Conservation (phyloP, 2,113 vertebrate genomes). For the Melanerpes aurifrons region DNA sequence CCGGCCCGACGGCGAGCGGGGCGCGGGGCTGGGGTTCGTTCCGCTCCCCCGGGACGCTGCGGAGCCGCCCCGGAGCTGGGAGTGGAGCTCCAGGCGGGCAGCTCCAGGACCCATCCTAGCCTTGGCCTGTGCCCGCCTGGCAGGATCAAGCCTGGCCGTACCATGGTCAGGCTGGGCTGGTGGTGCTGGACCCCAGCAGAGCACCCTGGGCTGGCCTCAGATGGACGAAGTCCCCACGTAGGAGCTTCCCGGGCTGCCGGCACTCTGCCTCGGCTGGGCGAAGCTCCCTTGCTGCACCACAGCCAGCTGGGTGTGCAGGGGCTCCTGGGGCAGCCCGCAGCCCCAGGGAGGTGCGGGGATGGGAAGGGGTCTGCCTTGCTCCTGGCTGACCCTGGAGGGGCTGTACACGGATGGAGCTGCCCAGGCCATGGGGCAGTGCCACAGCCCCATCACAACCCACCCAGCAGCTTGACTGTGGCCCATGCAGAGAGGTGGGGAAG, state of each 20-base stretch:
- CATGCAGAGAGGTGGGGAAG: too few relatives aligned
- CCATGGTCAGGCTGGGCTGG: not conserved
- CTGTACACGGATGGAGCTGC: not conserved
- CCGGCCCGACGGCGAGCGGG: not conserved
- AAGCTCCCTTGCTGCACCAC: fast-evolving
- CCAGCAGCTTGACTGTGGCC: not conserved
- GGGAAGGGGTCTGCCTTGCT: not conserved
- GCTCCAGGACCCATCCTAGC: not conserved
- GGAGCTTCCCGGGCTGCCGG: too few relatives aligned
- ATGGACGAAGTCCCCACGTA: not conserved
- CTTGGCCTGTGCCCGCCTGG: not conserved
- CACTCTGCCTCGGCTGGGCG: not conserved
- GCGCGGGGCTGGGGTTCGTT: not conserved
- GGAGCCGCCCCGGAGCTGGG: not conserved
- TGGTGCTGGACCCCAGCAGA: fast-evolving
- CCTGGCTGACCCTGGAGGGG: not conserved
- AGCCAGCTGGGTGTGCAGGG: fast-evolving
- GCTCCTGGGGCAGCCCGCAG: not conserved
- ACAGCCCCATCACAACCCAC: fast-evolving
- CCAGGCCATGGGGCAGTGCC: not conserved
- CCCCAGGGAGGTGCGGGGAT: too few relatives aligned
- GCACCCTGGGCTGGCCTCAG: not conserved
- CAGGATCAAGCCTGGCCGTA: not conserved
- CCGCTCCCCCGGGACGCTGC: not conserved
- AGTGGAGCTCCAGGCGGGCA: not conserved